Percentiles rank a stretch among this genome's conserved stretches.
Conservation (phyloP, 1,140 invertebrate genomes). For the Brachionus calyciflorus region DNA sequence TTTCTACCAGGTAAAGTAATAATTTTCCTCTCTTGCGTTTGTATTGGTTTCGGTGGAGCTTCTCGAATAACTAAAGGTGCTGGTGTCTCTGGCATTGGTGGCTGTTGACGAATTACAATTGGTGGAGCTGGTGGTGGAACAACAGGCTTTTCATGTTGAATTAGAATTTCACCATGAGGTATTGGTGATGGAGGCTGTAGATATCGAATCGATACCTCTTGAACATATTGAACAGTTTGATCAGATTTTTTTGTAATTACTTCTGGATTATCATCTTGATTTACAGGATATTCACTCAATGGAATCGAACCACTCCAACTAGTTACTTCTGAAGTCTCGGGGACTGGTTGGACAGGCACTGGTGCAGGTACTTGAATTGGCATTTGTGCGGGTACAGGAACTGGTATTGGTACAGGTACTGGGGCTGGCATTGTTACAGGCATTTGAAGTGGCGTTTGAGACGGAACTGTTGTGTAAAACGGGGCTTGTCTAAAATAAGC, state of each 20-base stretch:
- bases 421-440: too few relatives aligned
- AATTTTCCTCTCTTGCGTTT: neutral
- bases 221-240: neutral
- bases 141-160: neutral
- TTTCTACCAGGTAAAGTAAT: neutral
- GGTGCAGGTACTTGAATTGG: too few relatives aligned
- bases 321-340: neutral
- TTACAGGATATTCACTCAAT: constrained; percentile 45
- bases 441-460: too few relatives aligned
- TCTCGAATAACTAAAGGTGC: constrained; percentile 43
- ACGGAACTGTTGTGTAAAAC: too few relatives aligned
- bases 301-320: constrained; percentile 17
- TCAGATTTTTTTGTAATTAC: constrained; percentile 8
- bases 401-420: too few relatives aligned
- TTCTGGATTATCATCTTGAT: constrained; percentile 45
- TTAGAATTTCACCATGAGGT: constrained; percentile 42
- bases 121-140: constrained; percentile 45
- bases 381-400: too few relatives aligned
- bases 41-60: constrained; percentile 14
- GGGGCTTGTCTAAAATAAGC: too few relatives aligned
- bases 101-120: constrained; percentile 40
- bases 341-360: too few relatives aligned
- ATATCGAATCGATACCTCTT: constrained; percentile 44
- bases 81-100: constrained; percentile 28
- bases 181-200: constrained; percentile 36